Evolutionary conservation across 2,797 vertebrate species (phyloP).

Genomic region (Falco cherrug): DNA sequence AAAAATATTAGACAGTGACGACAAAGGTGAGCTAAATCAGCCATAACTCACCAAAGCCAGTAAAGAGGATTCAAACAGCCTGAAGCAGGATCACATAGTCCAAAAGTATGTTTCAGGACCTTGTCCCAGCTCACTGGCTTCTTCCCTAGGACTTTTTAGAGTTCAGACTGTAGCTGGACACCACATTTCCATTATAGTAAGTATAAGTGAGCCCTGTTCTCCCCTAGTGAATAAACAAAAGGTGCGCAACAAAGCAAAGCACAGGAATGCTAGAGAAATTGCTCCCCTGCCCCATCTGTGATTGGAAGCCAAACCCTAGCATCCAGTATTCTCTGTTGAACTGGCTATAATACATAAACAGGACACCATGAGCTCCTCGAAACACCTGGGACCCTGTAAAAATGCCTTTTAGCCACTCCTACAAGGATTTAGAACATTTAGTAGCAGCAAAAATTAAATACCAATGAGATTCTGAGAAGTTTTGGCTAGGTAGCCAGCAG

Average conservation of each 20-base stretch:
- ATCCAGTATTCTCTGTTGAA: not conserved
- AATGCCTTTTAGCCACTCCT: not conserved
- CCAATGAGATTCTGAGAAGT: not conserved
- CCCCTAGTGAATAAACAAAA: not conserved
- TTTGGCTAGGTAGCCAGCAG: not conserved
- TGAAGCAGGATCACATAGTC: not conserved
- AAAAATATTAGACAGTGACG: not conserved
- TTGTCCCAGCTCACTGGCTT: not conserved
- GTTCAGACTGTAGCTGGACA: not conserved
- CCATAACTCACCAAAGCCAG: not conserved
- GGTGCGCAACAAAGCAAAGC: not conserved
- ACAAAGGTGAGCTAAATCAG: not conserved
- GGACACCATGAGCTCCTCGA: not conserved
- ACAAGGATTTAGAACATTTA: not conserved
- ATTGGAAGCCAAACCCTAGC: not conserved
- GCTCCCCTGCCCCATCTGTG: not conserved
- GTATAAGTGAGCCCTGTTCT: not conserved
- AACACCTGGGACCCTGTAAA: not conserved
- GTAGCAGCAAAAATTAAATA: not conserved
- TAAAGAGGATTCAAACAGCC: not conserved
- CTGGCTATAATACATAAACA: accelerated
- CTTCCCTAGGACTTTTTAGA: not conserved
- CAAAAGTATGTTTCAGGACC: not conserved
- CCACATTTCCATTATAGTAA: not conserved
- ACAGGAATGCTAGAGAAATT: not conserved